Conservation (phyloP, 1,140 invertebrate species). For the Procambarus virginalis region DNA sequence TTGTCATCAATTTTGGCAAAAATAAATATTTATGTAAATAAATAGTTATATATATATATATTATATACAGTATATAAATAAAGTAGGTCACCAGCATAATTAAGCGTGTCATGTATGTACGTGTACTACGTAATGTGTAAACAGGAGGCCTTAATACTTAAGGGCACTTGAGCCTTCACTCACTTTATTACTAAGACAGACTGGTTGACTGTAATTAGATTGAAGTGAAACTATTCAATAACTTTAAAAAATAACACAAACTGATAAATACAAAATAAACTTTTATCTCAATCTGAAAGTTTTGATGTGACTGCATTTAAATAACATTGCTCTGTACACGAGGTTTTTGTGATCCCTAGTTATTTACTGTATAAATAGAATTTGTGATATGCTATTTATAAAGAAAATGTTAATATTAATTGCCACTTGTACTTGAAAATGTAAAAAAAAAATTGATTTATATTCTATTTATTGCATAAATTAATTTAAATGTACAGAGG, state of each 20-base stretch:
- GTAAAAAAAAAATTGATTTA: neutral
- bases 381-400: neutral
- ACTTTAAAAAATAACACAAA: too few relatives aligned
- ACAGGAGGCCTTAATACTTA: conserved; percentile 5
- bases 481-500: neutral
- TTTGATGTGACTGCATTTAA: neutral
- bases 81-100: too few relatives aligned
- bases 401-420: neutral
- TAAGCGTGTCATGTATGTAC: too few relatives aligned
- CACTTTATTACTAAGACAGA: neutral
- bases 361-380: neutral
- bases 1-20: neutral
- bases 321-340: neutral
- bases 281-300: neutral
- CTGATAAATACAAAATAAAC: too few relatives aligned
- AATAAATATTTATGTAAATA: neutral
- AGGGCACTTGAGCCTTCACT: neutral
- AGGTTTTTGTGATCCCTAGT: neutral
- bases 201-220: neutral
- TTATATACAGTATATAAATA: too few relatives aligned
- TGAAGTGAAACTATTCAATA: neutral
- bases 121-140: too few relatives aligned
- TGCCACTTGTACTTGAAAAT: neutral
- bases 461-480: neutral
- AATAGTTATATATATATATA: neutral